Evolutionary conservation across 1,140 invertebrate genomes (phyloP), one percentile per base, ranked within the genome.

Genomic region (Zaprionus ghesquierei): DNA sequence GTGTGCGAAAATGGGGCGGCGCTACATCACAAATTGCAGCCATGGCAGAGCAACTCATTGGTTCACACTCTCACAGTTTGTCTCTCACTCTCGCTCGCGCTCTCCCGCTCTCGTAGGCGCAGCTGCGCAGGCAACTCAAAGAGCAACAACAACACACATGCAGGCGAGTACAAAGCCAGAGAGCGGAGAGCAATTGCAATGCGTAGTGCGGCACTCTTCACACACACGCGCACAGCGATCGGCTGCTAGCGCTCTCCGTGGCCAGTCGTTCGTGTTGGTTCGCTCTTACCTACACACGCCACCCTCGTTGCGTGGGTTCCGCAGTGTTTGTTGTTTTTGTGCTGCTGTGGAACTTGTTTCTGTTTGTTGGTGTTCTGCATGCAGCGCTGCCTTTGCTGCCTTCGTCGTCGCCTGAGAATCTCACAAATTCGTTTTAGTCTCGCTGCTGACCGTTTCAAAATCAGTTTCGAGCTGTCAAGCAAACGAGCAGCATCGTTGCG

Each of bases 381-480:
- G 70, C 64, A 56, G 59, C 64, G 56, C 38, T 38, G 68, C 13
- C 38, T 23, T 10, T 23, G 56, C 53, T 49, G 53, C 54, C 55
- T 60, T n/a, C 46, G 50, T 46, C 20, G 44, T 68, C 25, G 58
- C 59, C 53, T 61, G 81, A 89, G 80, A 89, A 89, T 89, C 84
- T 89, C 84, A 89, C 74, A 87, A 72, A 89, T 89, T 89, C 85
- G 84, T 89, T 89, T 89, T 89, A 89, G 84, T 89, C 84, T 89
- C 76, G 51, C 60, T 75, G 75, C 54, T 90, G 87, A 89, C 90
- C 87, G 79, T 90, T 91, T 89, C 90, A 82, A 91, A 91, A 91
- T 91, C 90, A 91, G 90, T 91, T 91, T 89, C 84, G 75, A 84
- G 77, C 84, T 90, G 90, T 89, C 90, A 89, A 89, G 75, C 90